Evolutionary conservation across 2,888 invertebrate species (phyloP), one percentile per base, ranked within the genome.

Genomic region (Ophion ellenae): DNA sequence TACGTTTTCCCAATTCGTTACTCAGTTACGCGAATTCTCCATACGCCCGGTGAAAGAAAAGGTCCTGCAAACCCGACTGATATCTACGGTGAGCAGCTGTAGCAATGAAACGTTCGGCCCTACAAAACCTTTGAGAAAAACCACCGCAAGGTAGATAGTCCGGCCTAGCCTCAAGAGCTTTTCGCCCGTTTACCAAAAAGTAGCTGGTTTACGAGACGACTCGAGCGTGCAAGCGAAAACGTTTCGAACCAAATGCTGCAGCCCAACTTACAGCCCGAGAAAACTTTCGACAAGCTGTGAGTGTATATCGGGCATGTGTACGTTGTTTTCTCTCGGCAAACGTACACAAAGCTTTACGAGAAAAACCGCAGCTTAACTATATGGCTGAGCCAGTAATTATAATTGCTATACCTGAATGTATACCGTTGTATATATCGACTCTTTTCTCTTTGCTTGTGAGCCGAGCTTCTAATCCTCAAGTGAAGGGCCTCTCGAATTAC

Each of bases 211-310:
- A 86, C 78, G 77, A 74, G 86, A 86, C 86, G 83, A 86, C 83
- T 86, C 83, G 53, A 84, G 87, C 82, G 78, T 75, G 67, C 76
- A 87, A 85, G 83, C 87, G 83, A 88, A 89, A 86, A 86, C 84
- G 87, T 87, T 87, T 85, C 85, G 86, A 87, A 32, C 85, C 86
- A 87, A 88, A 81, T 86, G 82, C 67, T 81, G 67, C 81, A 17
- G 2, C 61, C 36, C 57, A 66, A 74, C 59, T 24, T 80, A 71
- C 80, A 78, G 69, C 47, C 36, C 45, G 14, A 5, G 57, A 11
- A 73, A 80, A 80, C 73, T 80, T 73, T 74, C 71, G 71, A 64
- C 57, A 80, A 73, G 70, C 85, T 71, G 73, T 57, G 71, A 76
- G 75, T 66, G 69, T 81, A 81, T 83, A 74, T 45, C 14, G 40